Evolutionary conservation across 2,113 vertebrate species (phyloP).

Genomic region (Platichthys flesus): DNA sequence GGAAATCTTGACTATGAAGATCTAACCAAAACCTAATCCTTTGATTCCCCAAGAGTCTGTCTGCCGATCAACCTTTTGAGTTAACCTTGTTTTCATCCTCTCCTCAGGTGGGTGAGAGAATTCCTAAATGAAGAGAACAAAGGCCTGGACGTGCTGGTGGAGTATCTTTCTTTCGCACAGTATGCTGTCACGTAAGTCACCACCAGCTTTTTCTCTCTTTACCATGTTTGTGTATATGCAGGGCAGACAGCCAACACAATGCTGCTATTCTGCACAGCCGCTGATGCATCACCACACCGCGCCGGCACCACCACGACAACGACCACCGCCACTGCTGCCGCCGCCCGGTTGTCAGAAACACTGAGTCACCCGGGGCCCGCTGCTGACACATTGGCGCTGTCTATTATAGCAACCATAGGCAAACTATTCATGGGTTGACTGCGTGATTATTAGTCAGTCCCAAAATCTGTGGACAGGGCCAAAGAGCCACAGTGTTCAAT

Average conservation of each 20-base stretch:
- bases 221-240: slow-evolving; percentile 24
- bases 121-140: slow-evolving; percentile 99
- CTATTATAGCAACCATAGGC: slow-evolving; percentile 59
- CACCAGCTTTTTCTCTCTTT: slow-evolving; percentile 14
- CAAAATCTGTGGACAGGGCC: slow-evolving; percentile 59
- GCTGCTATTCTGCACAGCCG: slow-evolving; percentile 61
- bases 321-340: not conserved
- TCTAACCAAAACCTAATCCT: not conserved
- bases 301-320: slow-evolving; percentile 39
- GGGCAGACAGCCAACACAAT: slow-evolving; percentile 66
- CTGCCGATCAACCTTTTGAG: not conserved
- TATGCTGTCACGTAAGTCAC: slow-evolving; percentile 97
- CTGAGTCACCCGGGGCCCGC: slow-evolving; percentile 65
- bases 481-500: slow-evolving; percentile 49
- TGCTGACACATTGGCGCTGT: slow-evolving; percentile 70
- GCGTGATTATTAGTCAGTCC: slow-evolving; percentile 1
- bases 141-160: slow-evolving; percentile 96
- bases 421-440: not conserved
- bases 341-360: slow-evolving; percentile 64
- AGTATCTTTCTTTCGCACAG: slow-evolving; percentile 98
- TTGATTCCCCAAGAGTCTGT: not conserved
- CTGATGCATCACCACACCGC: slow-evolving; percentile 55
- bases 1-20: not conserved
- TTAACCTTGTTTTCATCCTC: slow-evolving; percentile 8
- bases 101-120: slow-evolving; percentile 94